phyloP scores from a whole-genome alignment of 2,888 invertebrate species.

The Capitulum mitella region DNA sequence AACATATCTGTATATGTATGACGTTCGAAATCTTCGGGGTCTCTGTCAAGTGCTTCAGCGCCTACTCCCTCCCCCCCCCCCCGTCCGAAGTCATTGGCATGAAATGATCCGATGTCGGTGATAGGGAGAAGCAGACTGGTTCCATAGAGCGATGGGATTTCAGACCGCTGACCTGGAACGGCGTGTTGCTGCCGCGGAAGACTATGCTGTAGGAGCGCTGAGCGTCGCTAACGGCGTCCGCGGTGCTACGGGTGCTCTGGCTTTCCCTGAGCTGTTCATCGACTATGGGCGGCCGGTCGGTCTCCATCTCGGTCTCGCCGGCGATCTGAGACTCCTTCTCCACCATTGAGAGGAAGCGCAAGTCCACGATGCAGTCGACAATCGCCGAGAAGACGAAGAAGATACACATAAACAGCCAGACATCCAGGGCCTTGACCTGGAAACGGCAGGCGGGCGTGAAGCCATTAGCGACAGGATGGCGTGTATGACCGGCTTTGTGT shows the following conservation, averaged over 20 bases:
- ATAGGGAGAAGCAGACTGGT: too few species aligned
- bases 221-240: neutral
- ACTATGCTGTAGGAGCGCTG: neutral
- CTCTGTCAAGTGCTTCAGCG: too few species aligned
- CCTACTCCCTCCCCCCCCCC: too few species aligned
- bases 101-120: too few species aligned
- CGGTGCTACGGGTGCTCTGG: neutral
- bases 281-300: neutral
- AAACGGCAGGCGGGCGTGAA: too few species aligned
- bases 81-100: too few species aligned
- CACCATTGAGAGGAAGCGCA: slow-evolving; percentile 26
- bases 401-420: slow-evolving; percentile 39
- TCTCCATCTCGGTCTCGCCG: neutral
- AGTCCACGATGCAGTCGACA: slow-evolving; percentile 38
- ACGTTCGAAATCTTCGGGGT: too few species aligned
- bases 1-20: too few species aligned
- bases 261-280: neutral
- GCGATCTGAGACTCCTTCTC: slow-evolving; percentile 21
- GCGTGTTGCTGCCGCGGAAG: neutral
- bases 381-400: slow-evolving; percentile 38
- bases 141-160: too few species aligned
- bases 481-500: too few species aligned
- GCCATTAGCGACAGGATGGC: too few species aligned
- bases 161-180: neutral
- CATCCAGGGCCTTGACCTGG: slow-evolving; percentile 40